Evolutionary conservation across 2,113 vertebrate genomes (phyloP).

Genomic region (Xiphias gladius): DNA sequence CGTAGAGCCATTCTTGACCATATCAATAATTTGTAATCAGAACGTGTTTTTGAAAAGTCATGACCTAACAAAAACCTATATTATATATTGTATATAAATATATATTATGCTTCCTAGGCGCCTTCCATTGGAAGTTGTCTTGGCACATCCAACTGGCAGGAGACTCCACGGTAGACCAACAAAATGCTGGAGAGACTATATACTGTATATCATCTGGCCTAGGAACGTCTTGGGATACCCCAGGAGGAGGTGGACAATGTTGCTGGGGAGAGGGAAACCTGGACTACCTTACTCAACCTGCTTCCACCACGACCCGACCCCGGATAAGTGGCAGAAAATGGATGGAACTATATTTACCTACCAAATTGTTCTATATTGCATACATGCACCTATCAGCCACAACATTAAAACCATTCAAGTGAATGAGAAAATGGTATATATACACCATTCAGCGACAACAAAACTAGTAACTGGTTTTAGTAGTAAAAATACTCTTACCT

Average conservation of each 20-base stretch:
- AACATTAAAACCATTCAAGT: no score
- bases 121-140: background rate
- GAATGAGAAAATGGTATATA: no score
- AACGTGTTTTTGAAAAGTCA: background rate
- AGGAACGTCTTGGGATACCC: background rate
- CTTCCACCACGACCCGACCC: background rate
- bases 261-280: background rate
- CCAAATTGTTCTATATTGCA: background rate
- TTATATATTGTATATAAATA: background rate
- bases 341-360: background rate
- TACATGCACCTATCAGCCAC: background rate
- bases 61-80: background rate
- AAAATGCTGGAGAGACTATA: background rate
- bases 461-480: no score
- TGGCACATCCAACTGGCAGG: background rate
- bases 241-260: background rate
- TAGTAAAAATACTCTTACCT: no score
- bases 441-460: no score
- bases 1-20: background rate
- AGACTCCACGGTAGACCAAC: background rate
- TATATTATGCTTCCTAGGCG: background rate
- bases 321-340: background rate
- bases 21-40: background rate
- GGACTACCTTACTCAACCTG: background rate
- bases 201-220: background rate